Percentiles rank a stretch among this genome's conserved stretches.
These are phyloP conservation scores for Sylvia borin DNA, from an alignment of 2,797 vertebrate species.

Conservation along the genomic window DNA sequence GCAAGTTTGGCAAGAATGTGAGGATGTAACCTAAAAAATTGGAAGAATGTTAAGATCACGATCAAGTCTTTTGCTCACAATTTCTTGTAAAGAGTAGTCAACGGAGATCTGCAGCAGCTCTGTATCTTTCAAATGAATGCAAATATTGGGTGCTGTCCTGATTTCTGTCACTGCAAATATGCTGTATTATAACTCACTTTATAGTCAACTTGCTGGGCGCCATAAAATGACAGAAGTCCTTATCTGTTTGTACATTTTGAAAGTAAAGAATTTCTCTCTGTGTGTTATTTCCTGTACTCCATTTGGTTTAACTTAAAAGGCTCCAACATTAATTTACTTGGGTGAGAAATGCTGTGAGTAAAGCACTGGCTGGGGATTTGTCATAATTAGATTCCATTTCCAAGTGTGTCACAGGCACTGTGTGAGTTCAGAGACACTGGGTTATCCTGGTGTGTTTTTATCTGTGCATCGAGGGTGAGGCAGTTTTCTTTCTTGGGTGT, in stretches of 20 bases:
- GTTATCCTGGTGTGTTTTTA: background rate
- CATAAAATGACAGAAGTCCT: background rate
- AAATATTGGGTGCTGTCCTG: background rate
- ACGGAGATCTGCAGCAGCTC: background rate
- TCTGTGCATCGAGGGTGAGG: rapidly evolving
- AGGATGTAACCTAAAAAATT: background rate
- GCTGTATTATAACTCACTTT: background rate
- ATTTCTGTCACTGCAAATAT: background rate
- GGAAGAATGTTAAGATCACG: background rate
- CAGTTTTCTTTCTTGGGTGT: background rate
- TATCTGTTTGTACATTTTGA: background rate
- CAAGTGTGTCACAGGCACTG: background rate
- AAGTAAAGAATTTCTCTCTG: background rate
- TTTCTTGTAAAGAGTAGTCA: background rate
- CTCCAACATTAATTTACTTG: background rate
- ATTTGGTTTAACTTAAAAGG: background rate
- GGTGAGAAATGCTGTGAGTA: background rate
- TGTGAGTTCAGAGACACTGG: background rate
- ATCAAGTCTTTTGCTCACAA: background rate
- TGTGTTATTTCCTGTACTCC: background rate
- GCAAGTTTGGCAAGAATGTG: background rate
- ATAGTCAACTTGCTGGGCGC: background rate
- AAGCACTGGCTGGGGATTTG: background rate
- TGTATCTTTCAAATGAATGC: background rate
- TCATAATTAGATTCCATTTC: background rate